Evolutionary conservation across 2,113 vertebrate genomes (phyloP).

Genomic region (Pao palembangensis): DNA sequence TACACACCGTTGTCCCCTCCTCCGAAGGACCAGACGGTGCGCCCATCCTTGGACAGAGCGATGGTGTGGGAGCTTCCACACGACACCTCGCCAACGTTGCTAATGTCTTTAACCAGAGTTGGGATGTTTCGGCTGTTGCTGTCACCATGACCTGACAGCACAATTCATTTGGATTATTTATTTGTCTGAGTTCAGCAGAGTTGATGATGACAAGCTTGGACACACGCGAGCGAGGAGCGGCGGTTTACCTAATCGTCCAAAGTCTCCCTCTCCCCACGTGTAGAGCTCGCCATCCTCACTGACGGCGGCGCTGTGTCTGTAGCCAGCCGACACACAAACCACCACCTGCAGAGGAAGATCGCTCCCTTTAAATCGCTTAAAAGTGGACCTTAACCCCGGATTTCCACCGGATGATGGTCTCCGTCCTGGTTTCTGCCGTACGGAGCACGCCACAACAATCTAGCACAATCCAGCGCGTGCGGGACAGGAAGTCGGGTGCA

Average conservation of each 20-base stretch:
- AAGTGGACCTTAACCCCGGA: no score
- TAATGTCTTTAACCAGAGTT: slow-evolving; percentile 81
- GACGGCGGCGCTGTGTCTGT: slow-evolving; percentile 81
- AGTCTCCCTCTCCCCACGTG: slow-evolving; percentile 82
- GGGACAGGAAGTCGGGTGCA: no score
- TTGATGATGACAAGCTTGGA: no score
- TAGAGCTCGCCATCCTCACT: slow-evolving; percentile 80
- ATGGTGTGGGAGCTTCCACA: slow-evolving; percentile 82
- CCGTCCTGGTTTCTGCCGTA: no score
- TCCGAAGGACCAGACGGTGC: slow-evolving; percentile 80
- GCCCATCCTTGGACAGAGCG: slow-evolving; percentile 78
- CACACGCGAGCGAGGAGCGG: background rate
- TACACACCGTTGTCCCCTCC: slow-evolving; percentile 78
- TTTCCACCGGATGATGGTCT: no score
- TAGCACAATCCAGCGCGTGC: no score
- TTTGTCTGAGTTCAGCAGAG: no score
- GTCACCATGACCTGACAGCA: slow-evolving; percentile 78
- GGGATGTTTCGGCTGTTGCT: slow-evolving; percentile 82
- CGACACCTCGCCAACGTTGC: slow-evolving; percentile 78
- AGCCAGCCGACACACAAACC: slow-evolving; percentile 81
- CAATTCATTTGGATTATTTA: background rate
- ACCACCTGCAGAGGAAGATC: slow-evolving; percentile 67
- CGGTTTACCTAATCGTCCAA: slow-evolving; percentile 73
- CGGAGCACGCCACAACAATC: no score
- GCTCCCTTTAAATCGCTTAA: no score